Evolutionary conservation across 2,113 vertebrate genomes (phyloP).

Genomic region (Porphyrio hochstetteri): DNA sequence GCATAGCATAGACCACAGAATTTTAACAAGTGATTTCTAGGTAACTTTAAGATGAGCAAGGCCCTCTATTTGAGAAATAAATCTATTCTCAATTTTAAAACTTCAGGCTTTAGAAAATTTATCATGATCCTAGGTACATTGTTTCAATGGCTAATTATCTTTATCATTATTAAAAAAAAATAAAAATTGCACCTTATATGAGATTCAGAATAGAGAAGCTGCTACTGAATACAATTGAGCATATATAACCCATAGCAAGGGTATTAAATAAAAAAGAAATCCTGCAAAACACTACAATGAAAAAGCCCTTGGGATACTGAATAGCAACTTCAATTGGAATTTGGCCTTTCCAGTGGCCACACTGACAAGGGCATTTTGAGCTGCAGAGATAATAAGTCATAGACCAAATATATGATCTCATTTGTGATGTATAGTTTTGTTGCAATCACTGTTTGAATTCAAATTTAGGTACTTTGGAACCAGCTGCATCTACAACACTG

Average conservation of each 20-base stretch:
- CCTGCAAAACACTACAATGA: neutral
- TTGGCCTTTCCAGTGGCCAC: neutral
- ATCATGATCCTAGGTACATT: neutral
- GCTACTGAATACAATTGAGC: neutral
- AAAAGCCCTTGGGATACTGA: neutral
- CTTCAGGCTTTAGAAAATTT: neutral
- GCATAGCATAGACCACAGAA: neutral
- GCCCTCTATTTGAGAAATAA: neutral
- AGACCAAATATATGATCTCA: neutral
- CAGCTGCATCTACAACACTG: neutral
- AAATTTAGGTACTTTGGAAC: neutral
- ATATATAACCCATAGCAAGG: neutral
- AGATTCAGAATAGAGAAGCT: neutral
- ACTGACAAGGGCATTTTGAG: neutral
- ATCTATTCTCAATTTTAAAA: conserved; percentile 4
- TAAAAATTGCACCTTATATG: neutral
- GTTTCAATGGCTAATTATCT: conserved; percentile 2
- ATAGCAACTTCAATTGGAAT: neutral
- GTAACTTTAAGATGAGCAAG: neutral
- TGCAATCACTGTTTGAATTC: neutral
- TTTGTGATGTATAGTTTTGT: neutral
- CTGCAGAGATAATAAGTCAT: neutral
- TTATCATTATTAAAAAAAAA: neutral
- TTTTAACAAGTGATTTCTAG: conserved; percentile 29
- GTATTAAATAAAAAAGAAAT: neutral